Evolutionary conservation across 2,888 invertebrate genomes (phyloP).

Genomic region (Andrena camellia): DNA sequence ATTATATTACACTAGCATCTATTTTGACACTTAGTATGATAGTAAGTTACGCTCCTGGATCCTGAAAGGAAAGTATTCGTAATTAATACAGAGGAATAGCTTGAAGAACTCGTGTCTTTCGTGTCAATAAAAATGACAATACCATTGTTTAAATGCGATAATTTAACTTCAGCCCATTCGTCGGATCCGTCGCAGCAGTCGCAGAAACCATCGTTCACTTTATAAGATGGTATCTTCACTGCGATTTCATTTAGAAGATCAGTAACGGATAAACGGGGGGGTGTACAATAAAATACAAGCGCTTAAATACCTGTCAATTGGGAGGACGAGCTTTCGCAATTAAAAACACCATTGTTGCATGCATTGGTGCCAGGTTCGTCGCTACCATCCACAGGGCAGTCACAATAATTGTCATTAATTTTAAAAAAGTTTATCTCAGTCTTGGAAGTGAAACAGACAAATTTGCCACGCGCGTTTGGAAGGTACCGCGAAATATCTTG

Average conservation of each 20-base stretch:
- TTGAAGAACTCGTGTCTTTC: background rate
- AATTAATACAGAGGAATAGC: background rate
- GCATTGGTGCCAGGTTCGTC: constrained; percentile 96
- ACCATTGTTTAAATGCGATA: constrained; percentile 51
- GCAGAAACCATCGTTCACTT: constrained; percentile 97
- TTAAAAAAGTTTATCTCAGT: constrained; percentile 86
- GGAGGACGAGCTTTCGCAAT: constrained; percentile 87
- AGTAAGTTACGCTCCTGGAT: constrained; percentile 43
- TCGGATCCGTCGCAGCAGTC: constrained; percentile 98
- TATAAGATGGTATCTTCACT: constrained; percentile 89
- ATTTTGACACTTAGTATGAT: constrained; percentile 58
- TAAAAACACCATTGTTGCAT: constrained; percentile 93
- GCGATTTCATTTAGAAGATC: constrained; percentile 22
- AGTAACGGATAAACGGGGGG: background rate
- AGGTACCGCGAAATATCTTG: constrained; percentile 85
- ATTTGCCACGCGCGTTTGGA: constrained; percentile 85
- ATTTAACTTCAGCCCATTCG: constrained; percentile 87
- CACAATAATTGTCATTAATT: constrained; percentile 95
- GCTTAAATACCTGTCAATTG: constrained; percentile 59
- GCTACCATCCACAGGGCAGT: constrained; percentile 91
- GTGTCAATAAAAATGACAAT: background rate
- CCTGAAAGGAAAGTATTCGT: constrained; percentile 53
- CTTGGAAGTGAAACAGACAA: constrained; percentile 85
- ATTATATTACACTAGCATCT: constrained; percentile 52
- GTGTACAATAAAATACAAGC: background rate